Evolutionary conservation across 2,113 vertebrate species (phyloP), one percentile per base, ranked within the genome.

Genomic region (Pycnonotus jocosus): DNA sequence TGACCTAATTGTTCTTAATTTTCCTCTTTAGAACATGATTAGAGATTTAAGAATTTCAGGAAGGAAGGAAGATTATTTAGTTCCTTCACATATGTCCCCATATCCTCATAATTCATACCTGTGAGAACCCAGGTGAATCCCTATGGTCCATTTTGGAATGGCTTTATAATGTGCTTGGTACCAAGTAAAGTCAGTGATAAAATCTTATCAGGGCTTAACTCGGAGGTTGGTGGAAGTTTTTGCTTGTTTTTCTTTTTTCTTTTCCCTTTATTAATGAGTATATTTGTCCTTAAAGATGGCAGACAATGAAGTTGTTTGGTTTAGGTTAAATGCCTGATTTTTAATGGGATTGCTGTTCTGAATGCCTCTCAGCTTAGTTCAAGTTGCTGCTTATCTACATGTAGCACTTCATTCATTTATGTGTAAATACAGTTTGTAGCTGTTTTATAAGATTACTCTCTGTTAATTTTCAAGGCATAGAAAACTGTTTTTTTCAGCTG

Each of bases 11-110:
- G 25, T 74, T 72, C 20, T 56, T 64, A 3, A 37, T 74, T 93
- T 86, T 86, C 56, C 5, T 78, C 35, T 69, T 76, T 54, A 65
- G 11, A 94, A 69, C 12, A 35, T 47, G 38, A 40, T 38, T 50
- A 42, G 68, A 42, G 6, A 47, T 53, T 40, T 65, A 84, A 85
- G 47, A 86, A 80, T 87, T 84, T 15, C 15, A 72, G 38, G 17
- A 81, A 37, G 31, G 31, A 89, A 51, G 69, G 2, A 80, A 77
- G 28, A 20, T 81, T 50, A 38, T 73, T 81, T 78, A 44, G 2
- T 40, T 69, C 15, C 33, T 80, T 88, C 38, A 31, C 0, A 0
- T 47, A 25, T 25, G 16, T 6, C 9, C 14, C 18, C 2, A 3
- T 57, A 12, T 7, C 10, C 10, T 35, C 2, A 3, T 61, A 11